Evolutionary conservation across 2,113 vertebrate genomes (phyloP).

Genomic region (Hylia prasina): DNA sequence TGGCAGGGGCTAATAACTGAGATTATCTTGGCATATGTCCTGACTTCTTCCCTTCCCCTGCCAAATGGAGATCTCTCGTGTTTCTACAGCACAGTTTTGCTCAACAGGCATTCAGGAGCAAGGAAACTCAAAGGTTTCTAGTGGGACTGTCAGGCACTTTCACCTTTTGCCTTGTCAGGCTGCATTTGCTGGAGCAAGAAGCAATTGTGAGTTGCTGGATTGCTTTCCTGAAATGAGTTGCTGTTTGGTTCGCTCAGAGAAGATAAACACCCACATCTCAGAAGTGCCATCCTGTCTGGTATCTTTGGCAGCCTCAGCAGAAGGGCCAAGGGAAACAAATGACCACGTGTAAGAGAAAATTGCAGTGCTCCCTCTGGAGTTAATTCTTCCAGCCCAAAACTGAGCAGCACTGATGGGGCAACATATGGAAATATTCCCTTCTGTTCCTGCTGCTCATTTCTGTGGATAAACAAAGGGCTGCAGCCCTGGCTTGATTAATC

Average conservation of each 20-base stretch:
- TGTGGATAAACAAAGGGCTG: not conserved
- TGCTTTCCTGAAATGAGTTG: constrained; percentile 14
- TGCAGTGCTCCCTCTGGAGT: not conserved
- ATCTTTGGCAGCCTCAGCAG: not conserved
- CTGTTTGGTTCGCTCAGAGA: not conserved
- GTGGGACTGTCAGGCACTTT: not conserved
- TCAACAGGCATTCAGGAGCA: not conserved
- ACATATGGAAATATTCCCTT: not conserved
- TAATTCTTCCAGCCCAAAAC: not conserved
- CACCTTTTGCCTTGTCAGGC: constrained; percentile 11
- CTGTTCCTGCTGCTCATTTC: not conserved
- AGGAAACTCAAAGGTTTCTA: not conserved
- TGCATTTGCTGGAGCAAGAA: not conserved
- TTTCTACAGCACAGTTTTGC: not conserved
- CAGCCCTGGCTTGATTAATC: not conserved
- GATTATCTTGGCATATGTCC: not conserved
- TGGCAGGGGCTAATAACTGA: not conserved
- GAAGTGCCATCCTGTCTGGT: not conserved
- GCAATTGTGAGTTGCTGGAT: not conserved
- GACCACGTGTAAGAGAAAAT: not conserved
- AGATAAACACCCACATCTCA: not conserved
- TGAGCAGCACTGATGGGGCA: not conserved
- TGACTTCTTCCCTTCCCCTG: not conserved
- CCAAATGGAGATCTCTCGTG: not conserved
- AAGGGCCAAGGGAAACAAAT: not conserved